Evolutionary conservation across 2,797 vertebrate genomes (phyloP), one percentile per base, ranked within the genome.

Genomic region (Lophius americanus): DNA sequence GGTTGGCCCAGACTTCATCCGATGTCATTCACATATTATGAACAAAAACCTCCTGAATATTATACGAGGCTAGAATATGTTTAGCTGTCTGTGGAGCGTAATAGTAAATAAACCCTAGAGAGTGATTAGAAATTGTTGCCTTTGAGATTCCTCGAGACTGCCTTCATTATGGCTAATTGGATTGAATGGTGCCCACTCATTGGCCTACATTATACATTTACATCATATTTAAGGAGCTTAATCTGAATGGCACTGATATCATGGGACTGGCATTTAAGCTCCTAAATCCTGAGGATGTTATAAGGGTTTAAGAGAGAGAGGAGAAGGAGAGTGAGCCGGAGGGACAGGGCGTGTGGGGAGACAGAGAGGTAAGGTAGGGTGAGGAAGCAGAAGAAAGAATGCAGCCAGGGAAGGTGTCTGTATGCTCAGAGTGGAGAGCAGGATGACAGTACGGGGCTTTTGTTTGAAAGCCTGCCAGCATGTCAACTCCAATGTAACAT

Each of bases 191-290:
- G 89, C 89, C 91, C 90, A 87, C 91, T 92, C 89, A 78, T 84
- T 92, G 91, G 88, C 91, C 91, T 87, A 90, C 88, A 89, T 93
- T 87, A 84, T 79, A 68, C 89, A 86, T 92, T 90, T 90, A 89
- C 88, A 89, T 88, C 78, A 85, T 84, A 88, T 91, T 91, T 88
- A 91, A 91, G 83, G 83, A 35, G 80, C 89, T 92, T 91, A 92
- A 91, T 89, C 85, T 82, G 76, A 92, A 85, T 89, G 90, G 87
- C 88, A 88, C 82, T 87, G 89, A 93, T 93, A 93, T 92, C 88
- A 92, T 88, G 82, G 88, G 89, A 90, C 82, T 91, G 90, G 87
- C 88, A 91, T 92, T 92, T 91, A 94, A 94, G 91, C 92, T 88
- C 69, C 78, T 85, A 88, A 91, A 93, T 92, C 92, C 82, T 36